These are phyloP conservation scores for Hemibagrus wyckioides DNA, from an alignment of 2,113 vertebrate genomes.

Conservation along the genomic window DNA sequence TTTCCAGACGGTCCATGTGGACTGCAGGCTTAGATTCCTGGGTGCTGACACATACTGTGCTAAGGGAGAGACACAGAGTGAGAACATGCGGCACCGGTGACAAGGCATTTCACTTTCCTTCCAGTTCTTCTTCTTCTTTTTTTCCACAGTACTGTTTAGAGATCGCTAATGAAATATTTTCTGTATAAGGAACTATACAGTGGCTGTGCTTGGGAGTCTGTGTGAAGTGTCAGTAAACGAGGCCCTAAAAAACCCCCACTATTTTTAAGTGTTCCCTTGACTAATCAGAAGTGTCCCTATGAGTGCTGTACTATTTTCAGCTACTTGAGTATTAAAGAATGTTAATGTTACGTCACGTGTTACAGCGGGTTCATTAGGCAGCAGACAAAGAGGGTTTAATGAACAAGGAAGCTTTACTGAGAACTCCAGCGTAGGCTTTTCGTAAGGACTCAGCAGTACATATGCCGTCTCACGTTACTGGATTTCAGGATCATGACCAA, in stretches of 20 bases:
- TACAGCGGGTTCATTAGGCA: neutral
- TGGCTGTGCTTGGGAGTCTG: neutral
- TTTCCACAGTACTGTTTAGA: neutral
- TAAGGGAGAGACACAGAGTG: slow-evolving; percentile 1
- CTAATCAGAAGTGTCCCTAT: neutral
- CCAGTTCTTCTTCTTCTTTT: neutral
- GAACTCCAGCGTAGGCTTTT: neutral
- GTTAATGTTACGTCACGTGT: neutral
- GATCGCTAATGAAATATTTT: neutral
- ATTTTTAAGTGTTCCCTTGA: neutral
- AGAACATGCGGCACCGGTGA: slow-evolving; percentile 23
- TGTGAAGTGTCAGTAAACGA: neutral
- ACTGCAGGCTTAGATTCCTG: slow-evolving; percentile 44
- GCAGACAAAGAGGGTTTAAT: neutral
- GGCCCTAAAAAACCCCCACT: neutral
- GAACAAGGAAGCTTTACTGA: neutral
- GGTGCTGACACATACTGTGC: slow-evolving; percentile 39
- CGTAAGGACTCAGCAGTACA: neutral
- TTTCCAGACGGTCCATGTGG: slow-evolving; percentile 42
- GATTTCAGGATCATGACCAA: neutral
- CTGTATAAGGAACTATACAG: neutral
- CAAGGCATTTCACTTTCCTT: slow-evolving; percentile 29
- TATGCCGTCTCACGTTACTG: neutral
- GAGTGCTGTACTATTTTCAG: neutral
- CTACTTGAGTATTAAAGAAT: neutral